Percentiles rank a stretch among this genome's conserved stretches.
Evolutionary conservation across 2,797 vertebrate genomes (phyloP).

Genomic region (Pseudomugil tenellus): DNA sequence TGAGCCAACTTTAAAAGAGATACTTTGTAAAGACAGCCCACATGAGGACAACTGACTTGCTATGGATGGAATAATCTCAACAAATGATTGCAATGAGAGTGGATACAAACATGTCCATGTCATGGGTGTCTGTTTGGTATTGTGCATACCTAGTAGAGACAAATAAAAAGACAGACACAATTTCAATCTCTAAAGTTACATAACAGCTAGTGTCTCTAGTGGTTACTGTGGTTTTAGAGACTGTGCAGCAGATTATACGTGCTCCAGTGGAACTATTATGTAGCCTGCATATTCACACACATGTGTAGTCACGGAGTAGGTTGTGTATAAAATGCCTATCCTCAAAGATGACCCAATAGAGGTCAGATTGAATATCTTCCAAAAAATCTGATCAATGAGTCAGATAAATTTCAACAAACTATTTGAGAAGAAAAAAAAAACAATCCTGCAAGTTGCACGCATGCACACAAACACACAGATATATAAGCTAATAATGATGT

Average conservation of each 20-base stretch:
- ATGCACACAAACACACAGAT: background rate
- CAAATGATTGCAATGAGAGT: constrained; percentile 19
- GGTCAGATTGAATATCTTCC: constrained; percentile 49
- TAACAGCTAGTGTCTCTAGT: constrained; percentile 30
- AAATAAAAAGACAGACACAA: constrained; percentile 30
- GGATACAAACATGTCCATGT: constrained; percentile 23
- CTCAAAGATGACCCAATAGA: constrained; percentile 46
- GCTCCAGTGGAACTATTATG: constrained; percentile 10
- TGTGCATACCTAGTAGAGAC: constrained; percentile 18
- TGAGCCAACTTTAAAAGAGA: constrained; percentile 6
- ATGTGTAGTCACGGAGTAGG: constrained; percentile 7
- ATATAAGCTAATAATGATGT: constrained; percentile 8
- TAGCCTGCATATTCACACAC: constrained; percentile 10
- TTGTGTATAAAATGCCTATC: constrained; percentile 51
- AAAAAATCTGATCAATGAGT: constrained; percentile 64
- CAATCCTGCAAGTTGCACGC: background rate
- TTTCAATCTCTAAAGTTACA: constrained; percentile 36
- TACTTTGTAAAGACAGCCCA: background rate
- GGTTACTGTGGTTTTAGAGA: constrained; percentile 38
- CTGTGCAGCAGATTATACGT: constrained; percentile 24
- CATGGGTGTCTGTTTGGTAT: constrained; percentile 28
- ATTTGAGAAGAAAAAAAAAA: constrained; percentile 45
- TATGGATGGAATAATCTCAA: constrained; percentile 11
- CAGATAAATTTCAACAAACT: constrained; percentile 63
- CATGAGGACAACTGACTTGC: constrained; percentile 15